Base-by-base conservation (phyloP, 1,140 invertebrate genomes). In the Zaprionus kolodkinae region DNA sequence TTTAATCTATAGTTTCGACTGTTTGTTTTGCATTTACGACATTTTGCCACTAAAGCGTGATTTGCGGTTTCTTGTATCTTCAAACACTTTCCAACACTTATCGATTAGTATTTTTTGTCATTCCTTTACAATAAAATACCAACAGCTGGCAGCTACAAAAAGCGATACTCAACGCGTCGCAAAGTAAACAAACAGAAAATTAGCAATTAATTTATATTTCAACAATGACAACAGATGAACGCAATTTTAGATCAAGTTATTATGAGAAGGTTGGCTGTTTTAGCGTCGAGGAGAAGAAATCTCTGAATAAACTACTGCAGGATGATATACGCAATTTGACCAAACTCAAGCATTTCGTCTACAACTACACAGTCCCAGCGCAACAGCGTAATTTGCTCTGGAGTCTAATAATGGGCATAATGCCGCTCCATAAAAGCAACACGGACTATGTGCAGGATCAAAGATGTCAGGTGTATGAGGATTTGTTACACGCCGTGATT, bases 241-340 rank as follows among this genome's bases (percentile, higher is more conserved):
- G 97, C 79, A 98, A 98, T 93, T 98, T 98, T 93, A 95, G 97
- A 35, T 97, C 96, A 0, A 96, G 96, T 17, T 98, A 98, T 88
- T 98, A 98, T 86, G 94, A 94, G 86, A 94, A 95, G 94, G 97
- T 98, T 50, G 97, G 97, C 60, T 97, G 97, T 93, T 95, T 96
- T 61, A 96, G 96, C 78, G 97, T 98, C 0, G 97, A 98, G 93
- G 97, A 98, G 92, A 98, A 97, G 92, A 97, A 97, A 93, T 97
- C 97, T 0, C 92, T 98, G n/a, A 97, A 98, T 93, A 97, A 97
- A 91, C 93, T 99, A 6, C 93, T 98, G 66, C 97, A 97, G 90
- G 97, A 98, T 76, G 96, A 96, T 91, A 96, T 96, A 12, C 94
- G 97, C 80, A 97, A 98, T 90, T 95, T 95, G 83, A 94, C 94